Percentiles rank a stretch among this genome's conserved stretches.
Conservation (phyloP, 2,888 invertebrate genomes). For the Luffia ferchaultella region DNA sequence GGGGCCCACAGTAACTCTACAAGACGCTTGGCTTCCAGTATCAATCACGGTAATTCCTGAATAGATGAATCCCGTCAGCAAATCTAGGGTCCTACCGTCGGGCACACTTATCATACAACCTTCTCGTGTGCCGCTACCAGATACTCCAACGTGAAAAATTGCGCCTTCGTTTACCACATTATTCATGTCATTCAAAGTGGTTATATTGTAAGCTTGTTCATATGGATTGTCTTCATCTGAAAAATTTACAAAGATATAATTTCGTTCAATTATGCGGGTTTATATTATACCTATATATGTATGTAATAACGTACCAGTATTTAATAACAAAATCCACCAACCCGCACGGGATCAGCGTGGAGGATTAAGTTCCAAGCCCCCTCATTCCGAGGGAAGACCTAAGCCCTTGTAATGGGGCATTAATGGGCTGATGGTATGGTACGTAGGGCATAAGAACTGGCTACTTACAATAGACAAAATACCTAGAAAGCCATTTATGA, state of each 20-base stretch:
- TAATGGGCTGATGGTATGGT: too few relatives aligned
- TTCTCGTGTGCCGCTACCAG: not conserved
- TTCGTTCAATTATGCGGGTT: too few relatives aligned
- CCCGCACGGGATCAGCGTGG: too few relatives aligned
- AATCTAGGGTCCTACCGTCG: not conserved
- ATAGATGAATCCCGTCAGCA: not conserved
- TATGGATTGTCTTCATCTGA: not conserved
- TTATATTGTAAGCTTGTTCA: not conserved
- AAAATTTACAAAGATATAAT: not conserved
- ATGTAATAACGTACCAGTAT: too few relatives aligned
- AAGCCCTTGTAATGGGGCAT: too few relatives aligned
- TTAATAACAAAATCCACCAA: too few relatives aligned
- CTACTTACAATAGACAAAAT: too few relatives aligned
- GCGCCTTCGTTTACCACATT: not conserved
- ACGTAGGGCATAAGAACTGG: too few relatives aligned
- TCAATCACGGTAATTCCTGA: slow-evolving; percentile 6
- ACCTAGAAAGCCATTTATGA: too few relatives aligned
- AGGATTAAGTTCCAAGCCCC: too few relatives aligned
- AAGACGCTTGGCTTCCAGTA: slow-evolving; percentile 10
- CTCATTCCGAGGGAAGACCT: too few relatives aligned
- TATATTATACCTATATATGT: too few relatives aligned
- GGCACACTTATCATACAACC: not conserved
- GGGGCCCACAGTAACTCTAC: slow-evolving; percentile 10
- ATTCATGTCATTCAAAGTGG: not conserved
- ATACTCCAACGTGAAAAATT: not conserved